Evolutionary conservation across 1,140 invertebrate genomes (phyloP), one percentile per base, ranked within the genome.

Genomic region (Diabrotica undecimpunctata): DNA sequence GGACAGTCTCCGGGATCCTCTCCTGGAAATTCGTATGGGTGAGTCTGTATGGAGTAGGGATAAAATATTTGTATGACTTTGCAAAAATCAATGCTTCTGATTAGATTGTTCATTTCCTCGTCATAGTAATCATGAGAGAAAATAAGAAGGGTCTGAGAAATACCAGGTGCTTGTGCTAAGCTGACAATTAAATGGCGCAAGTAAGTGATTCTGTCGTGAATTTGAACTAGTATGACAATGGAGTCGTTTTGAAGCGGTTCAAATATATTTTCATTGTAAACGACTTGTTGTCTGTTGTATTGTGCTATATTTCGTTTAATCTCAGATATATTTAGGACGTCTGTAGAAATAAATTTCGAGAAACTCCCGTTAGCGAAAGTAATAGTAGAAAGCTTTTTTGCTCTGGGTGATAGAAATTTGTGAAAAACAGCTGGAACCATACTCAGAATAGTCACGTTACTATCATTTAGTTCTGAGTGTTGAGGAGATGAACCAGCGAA

Each of bases 61-160:
- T 98, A 99, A 79, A 97, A 99, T 72, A 99, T 97, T 82, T 97
- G 95, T 83, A 97, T 90, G 9, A 95, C 90, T 82, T 89, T 88
- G 72, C 88, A 89, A 81, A 96, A 96, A 75, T 94, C 91, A 61
- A 97, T 91, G 66, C 87, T 89, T 75, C 90, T 88, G 54, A 98
- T 89, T 54, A 98, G 81, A 70, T 87, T 87, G 79, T 98, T 98
- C 69, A 99, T 93, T 76, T 95, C 90, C 54, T 92, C 88, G 72
- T 95, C 90, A 80, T 91, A 97, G 67, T 91, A 88, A 80, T 99
- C 97, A 79, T 99, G 96, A 54, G 95, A 97, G 79, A 99, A 97
- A 54, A 99, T 87, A 11, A 99, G 80, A n/a, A 99, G 82, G 0
- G 90, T 87, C 70, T 91, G 87, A 57, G 96, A 91, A 69, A 99